Base-by-base conservation (phyloP, 2,888 invertebrate species). In the Congeria kusceri region DNA sequence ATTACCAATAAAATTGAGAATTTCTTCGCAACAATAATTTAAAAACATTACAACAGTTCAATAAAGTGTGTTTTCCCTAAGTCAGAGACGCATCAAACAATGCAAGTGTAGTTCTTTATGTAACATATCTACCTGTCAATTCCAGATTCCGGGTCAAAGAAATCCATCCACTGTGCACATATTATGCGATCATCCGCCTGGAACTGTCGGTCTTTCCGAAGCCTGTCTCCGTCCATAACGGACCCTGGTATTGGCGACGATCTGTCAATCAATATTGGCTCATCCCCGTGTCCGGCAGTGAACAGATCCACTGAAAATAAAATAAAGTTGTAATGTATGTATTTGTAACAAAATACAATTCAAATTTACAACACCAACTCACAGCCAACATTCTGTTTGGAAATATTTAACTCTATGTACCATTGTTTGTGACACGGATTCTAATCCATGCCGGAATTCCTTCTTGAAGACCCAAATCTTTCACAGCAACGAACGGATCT, bases 361-460 rank as follows among this genome's bases (percentile, higher is more conserved):
- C 11, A 39, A 11, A 39, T 39, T 39, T 11, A 32, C 39, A 39
- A 1, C 1, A 39, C 15, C 39, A 39, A 39, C 39, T 11, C 39
- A 39, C 13, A 3, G n/a, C 9, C 3, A 7, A 39, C 39, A 5
- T 3, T 39, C 3, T 39, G 39, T 7, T 39, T 39, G 4, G 11
- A 11, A 39, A 1, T 1, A 9, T 15, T 13, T 13, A 7, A 9
- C 39, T 39, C 9, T 5, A 7, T 5, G 15, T 84, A 88, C 89
- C 89, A 53, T 86, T 84, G 67, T 90, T 89, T 28, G 85, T 85
- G 13, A 86, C 87, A 32, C 86, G 66, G 9, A 89, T 75, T 20
- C 87, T 72, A 47, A 90, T 81, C 90, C 90, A 90, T 7, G 87
- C 87, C 1, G 88, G 89, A 9, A 85, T 72, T 1, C 90, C 90